phyloP scores from a whole-genome alignment of 2,113 vertebrate genomes.

The Colinus virginianus region DNA sequence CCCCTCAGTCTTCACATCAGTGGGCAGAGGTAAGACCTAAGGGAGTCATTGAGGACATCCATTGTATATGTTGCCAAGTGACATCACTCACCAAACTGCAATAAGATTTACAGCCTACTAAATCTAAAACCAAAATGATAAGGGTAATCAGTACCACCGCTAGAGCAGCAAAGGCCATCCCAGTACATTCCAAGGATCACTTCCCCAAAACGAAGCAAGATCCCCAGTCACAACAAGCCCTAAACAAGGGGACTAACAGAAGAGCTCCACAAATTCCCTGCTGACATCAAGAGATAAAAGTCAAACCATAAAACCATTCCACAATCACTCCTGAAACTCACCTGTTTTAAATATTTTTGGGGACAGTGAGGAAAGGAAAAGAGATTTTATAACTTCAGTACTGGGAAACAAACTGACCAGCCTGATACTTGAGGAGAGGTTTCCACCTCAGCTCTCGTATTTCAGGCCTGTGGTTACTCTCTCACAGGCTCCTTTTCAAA shows the following conservation, averaged over 20 bases:
- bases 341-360: not conserved
- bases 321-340: not conserved
- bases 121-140: not conserved
- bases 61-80: not conserved
- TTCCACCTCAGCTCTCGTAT: not conserved
- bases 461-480: not conserved
- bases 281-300: not conserved
- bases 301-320: not conserved
- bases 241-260: not conserved
- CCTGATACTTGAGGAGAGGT: not conserved
- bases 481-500: not conserved
- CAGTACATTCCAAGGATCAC: not conserved
- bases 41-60: not conserved
- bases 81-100: accelerated
- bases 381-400: not conserved
- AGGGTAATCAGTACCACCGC: not conserved
- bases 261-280: not conserved
- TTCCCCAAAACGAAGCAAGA: not conserved
- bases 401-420: not conserved
- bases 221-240: not conserved
- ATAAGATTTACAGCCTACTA: not conserved
- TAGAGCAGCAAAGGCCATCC: not conserved
- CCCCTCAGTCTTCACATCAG: not conserved
- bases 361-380: not conserved
- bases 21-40: not conserved